These are phyloP conservation scores for Percina caprodes DNA, from an alignment of 2,113 vertebrate species.

Conservation along the genomic window DNA sequence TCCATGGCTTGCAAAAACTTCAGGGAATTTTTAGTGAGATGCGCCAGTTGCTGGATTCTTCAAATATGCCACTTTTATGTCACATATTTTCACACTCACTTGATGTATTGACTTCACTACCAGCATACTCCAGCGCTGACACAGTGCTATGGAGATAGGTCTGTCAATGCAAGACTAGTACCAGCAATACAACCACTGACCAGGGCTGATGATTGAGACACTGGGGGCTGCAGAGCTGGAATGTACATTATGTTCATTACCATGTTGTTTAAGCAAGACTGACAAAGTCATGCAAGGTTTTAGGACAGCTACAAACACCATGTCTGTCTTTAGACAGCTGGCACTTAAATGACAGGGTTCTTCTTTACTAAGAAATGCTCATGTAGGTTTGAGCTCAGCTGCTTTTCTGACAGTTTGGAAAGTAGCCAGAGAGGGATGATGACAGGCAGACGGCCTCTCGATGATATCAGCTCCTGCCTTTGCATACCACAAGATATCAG, in stretches of 20 bases:
- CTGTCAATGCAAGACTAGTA: not conserved
- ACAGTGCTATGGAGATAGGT: too few species aligned
- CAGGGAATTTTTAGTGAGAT: conserved; percentile 66
- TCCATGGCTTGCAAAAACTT: conserved; percentile 63
- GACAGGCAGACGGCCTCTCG: conserved; percentile 72
- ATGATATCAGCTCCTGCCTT: conserved; percentile 71
- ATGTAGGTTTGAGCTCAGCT: conserved; percentile 51
- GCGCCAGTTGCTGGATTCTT: conserved; percentile 72
- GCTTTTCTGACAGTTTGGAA: conserved; percentile 69
- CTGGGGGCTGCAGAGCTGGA: conserved; percentile 9
- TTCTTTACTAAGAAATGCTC: conserved; percentile 66
- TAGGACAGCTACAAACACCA: conserved; percentile 42
- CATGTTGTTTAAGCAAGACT: conserved; percentile 20
- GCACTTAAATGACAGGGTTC: conserved; percentile 53
- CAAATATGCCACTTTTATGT: conserved; percentile 68
- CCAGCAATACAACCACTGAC: not conserved
- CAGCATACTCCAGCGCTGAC: not conserved
- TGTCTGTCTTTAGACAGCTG: conserved; percentile 34
- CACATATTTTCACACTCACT: conserved; percentile 53
- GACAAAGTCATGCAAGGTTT: conserved; percentile 46
- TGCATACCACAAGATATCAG: conserved; percentile 71
- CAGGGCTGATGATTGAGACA: conserved; percentile 37
- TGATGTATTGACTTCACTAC: conserved; percentile 24
- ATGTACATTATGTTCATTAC: conserved; percentile 16
- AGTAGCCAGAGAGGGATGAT: conserved; percentile 67